phyloP scores from a whole-genome alignment of 2,113 vertebrate species.

The Tachysurus vachellii region DNA sequence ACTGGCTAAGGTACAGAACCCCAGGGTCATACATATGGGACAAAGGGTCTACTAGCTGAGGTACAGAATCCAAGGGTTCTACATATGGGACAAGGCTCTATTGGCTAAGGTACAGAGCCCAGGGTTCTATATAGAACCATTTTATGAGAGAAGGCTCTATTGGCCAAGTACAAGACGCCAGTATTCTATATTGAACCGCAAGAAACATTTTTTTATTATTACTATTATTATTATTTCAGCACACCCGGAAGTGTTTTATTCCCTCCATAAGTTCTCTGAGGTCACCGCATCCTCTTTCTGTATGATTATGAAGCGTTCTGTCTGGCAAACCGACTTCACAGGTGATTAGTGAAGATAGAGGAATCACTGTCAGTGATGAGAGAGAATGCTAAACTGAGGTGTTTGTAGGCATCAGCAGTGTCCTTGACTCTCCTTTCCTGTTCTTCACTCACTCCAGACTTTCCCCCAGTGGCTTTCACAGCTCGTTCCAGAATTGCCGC shows the following conservation, averaged over 20 bases:
- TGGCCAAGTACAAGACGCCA: too few relatives aligned
- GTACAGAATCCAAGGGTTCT: too few relatives aligned
- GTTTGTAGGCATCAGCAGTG: slow-evolving; percentile 16
- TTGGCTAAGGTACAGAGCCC: too few relatives aligned
- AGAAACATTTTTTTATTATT: background rate
- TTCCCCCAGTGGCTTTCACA: slow-evolving; percentile 63
- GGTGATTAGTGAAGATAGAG: slow-evolving; percentile 40
- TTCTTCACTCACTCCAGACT: slow-evolving; percentile 64
- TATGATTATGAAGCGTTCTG: slow-evolving; percentile 29
- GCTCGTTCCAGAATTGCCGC: slow-evolving; percentile 62
- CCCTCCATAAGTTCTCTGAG: slow-evolving; percentile 8
- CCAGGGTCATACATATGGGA: too few relatives aligned
- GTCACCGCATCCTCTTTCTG: slow-evolving; percentile 21
- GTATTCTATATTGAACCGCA: too few relatives aligned
- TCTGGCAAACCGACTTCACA: slow-evolving; percentile 42
- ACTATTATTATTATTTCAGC: background rate
- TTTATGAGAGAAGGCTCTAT: too few relatives aligned
- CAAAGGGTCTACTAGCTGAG: too few relatives aligned
- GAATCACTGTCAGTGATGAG: slow-evolving; percentile 45
- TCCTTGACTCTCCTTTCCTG: slow-evolving; percentile 67
- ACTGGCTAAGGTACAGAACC: too few relatives aligned
- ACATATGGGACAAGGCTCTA: too few relatives aligned
- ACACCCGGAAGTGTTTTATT: background rate
- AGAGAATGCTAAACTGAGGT: slow-evolving; percentile 43
- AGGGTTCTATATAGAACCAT: too few relatives aligned